These are phyloP conservation scores for Monoplex corrugatus DNA, from an alignment of 2,888 invertebrate genomes.

Conservation along the genomic window DNA sequence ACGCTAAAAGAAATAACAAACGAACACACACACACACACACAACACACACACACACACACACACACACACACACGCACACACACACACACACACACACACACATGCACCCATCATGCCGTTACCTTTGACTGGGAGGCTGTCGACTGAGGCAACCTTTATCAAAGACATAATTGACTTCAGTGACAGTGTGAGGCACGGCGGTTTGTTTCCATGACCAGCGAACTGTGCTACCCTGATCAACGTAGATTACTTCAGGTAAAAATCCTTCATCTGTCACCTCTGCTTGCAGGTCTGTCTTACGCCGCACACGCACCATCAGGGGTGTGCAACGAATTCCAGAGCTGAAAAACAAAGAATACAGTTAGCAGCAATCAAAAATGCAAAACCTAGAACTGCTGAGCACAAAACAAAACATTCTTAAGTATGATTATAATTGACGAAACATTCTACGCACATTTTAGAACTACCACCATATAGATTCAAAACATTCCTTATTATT, in stretches of 20 bases:
- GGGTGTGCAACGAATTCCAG: constrained; percentile 77
- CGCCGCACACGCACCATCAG: constrained; percentile 77
- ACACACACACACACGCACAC: too few relatives aligned
- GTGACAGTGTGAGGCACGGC: constrained; percentile 73
- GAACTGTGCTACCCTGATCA: constrained; percentile 79
- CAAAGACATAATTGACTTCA: constrained; percentile 64
- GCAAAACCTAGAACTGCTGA: too few relatives aligned
- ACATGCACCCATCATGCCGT: background rate
- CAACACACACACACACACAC: background rate
- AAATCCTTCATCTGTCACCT: constrained; percentile 79
- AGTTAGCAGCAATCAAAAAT: background rate
- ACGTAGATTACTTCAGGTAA: constrained; percentile 78
- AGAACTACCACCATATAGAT: too few relatives aligned
- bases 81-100: constrained; percentile 1
- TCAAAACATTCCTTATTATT: too few relatives aligned
- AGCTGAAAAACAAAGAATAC: constrained; percentile 68
- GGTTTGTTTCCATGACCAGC: constrained; percentile 80
- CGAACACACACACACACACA: background rate
- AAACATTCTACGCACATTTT: background rate
- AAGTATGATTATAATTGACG: too few relatives aligned
- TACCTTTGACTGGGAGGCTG: constrained; percentile 58
- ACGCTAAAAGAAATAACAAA: background rate
- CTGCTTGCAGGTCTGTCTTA: constrained; percentile 72
- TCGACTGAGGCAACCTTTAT: constrained; percentile 68
- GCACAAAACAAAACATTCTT: too few relatives aligned